Evolutionary conservation across 2,797 vertebrate species (phyloP).

Genomic region (Coendou prehensilis): DNA sequence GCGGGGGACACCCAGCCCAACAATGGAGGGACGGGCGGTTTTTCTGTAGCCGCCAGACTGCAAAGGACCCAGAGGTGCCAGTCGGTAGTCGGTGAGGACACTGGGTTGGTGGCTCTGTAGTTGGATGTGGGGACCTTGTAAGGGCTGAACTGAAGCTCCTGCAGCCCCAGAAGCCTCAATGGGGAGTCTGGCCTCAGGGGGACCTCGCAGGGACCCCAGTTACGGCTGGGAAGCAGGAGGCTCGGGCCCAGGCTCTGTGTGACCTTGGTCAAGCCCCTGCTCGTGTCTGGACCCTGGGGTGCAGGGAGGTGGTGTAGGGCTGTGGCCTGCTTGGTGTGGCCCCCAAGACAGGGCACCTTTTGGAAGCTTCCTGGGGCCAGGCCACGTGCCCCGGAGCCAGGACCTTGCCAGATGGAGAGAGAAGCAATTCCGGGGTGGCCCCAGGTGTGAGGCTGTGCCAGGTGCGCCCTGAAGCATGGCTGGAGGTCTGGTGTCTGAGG

Average conservation of each 20-base stretch:
- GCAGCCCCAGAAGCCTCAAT: not conserved
- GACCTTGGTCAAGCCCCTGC: fast-evolving
- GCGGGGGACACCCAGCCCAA: not conserved
- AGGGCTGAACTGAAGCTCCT: not conserved
- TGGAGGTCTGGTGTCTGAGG: fast-evolving
- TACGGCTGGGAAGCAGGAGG: fast-evolving
- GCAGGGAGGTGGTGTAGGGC: not conserved
- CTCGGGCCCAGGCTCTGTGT: not conserved
- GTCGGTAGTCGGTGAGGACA: not conserved
- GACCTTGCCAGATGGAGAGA: not conserved
- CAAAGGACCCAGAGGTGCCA: not conserved
- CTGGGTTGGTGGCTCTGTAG: not conserved
- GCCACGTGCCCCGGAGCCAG: not conserved
- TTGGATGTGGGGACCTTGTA: not conserved
- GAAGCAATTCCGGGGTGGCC: not conserved
- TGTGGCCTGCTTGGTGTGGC: no score
- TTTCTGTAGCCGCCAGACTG: not conserved
- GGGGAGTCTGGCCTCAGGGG: fast-evolving
- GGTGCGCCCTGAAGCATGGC: not conserved
- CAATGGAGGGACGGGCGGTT: not conserved
- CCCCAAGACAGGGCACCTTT: not conserved
- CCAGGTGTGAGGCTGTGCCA: not conserved
- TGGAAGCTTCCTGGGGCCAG: not conserved
- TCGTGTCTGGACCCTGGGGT: not conserved
- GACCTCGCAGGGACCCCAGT: fast-evolving